Percentiles rank a stretch among this genome's conserved stretches.
phyloP scores from a whole-genome alignment of 2,888 invertebrate species.

The Latrodectus hesperus region DNA sequence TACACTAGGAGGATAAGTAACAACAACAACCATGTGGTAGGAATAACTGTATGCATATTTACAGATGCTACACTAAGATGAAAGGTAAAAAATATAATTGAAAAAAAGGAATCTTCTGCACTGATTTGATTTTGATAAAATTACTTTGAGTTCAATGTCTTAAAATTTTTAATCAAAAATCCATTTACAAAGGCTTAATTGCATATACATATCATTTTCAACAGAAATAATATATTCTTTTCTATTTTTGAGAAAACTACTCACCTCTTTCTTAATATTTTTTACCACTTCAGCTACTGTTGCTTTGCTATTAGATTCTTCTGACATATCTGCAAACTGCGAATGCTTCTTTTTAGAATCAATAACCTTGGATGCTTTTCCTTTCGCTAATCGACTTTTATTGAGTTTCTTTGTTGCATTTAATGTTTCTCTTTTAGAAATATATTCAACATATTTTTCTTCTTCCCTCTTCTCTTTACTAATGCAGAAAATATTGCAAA shows the following conservation, averaged over 20 bases:
- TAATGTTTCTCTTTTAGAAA: conserved; percentile 39
- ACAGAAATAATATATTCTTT: background rate
- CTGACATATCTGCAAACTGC: conserved; percentile 16
- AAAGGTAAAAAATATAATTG: too few relatives aligned
- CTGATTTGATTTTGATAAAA: too few relatives aligned
- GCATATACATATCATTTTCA: background rate
- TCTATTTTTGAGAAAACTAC: background rate
- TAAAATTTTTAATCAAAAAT: background rate
- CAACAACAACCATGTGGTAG: too few relatives aligned
- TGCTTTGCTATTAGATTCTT: conserved; percentile 11
- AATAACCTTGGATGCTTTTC: conserved; percentile 36
- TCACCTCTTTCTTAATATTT: conserved; percentile 47
- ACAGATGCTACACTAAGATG: too few relatives aligned
- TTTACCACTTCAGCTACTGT: conserved; percentile 15
- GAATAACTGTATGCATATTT: too few relatives aligned
- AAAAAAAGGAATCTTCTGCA: too few relatives aligned
- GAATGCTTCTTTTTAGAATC: conserved; percentile 47
- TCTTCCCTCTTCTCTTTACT: conserved; percentile 39
- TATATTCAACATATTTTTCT: conserved; percentile 37
- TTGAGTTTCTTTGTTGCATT: conserved; percentile 44
- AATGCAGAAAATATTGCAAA: background rate
- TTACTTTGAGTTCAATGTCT: too few relatives aligned
- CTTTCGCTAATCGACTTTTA: conserved; percentile 39
- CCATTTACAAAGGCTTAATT: too few relatives aligned
- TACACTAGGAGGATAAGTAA: too few relatives aligned